phyloP scores from a whole-genome alignment of 2,113 vertebrate genomes.

The Alligator mississippiensis region DNA sequence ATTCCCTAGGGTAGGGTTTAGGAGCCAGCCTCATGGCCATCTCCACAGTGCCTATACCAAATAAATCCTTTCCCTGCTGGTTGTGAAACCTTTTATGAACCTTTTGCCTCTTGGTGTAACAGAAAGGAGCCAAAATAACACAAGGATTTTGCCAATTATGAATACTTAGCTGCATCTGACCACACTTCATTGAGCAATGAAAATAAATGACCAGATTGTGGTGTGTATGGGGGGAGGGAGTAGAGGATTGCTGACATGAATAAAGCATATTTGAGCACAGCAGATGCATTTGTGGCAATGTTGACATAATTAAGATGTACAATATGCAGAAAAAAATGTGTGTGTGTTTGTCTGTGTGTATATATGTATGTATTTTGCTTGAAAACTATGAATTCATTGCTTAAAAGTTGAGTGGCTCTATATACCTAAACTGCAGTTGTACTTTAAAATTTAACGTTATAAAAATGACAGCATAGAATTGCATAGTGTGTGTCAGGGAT shows the following conservation, averaged over 20 bases:
- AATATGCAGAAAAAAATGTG: neutral
- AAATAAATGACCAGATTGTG: neutral
- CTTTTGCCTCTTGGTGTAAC: neutral
- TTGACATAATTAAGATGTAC: neutral
- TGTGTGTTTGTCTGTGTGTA: too few relatives aligned
- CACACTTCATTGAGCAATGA: neutral
- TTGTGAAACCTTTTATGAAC: neutral
- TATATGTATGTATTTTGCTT: neutral
- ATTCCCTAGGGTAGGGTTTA: neutral
- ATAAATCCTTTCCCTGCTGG: neutral
- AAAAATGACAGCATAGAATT: neutral
- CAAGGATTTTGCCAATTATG: neutral
- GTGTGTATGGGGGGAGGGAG: neutral
- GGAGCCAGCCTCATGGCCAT: neutral
- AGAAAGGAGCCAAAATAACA: neutral
- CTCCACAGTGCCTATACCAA: neutral
- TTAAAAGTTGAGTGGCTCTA: neutral
- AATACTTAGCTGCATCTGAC: neutral
- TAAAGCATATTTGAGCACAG: neutral
- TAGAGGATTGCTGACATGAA: neutral
- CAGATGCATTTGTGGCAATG: slow-evolving; percentile 13
- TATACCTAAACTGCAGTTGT: neutral
- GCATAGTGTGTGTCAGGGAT: neutral
- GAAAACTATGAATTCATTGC: neutral
- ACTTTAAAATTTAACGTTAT: neutral